Evolutionary conservation across 2,113 vertebrate genomes (phyloP).

Genomic region (Crypturellus undulatus): DNA sequence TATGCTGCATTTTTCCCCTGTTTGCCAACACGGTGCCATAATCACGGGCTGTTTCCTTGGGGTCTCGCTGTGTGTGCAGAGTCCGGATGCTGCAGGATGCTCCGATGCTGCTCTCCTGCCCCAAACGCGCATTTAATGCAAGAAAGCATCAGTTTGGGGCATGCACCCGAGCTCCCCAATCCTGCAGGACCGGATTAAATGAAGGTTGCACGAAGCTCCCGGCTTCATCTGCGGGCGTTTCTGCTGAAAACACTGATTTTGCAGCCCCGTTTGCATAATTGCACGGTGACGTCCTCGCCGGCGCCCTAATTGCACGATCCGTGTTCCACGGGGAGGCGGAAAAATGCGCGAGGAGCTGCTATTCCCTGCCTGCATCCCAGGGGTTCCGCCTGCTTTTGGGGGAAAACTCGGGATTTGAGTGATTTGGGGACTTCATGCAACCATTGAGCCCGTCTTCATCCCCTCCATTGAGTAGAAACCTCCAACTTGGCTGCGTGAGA

Average conservation of each 20-base stretch:
- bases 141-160: slow-evolving; percentile 3
- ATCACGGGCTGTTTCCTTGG: neutral
- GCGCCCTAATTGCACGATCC: neutral
- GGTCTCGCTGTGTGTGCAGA: rapidly evolving
- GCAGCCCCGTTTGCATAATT: slow-evolving; percentile 63
- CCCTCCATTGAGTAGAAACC: neutral
- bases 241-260: slow-evolving; percentile 65
- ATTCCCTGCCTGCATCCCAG: neutral
- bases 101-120: neutral
- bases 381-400: neutral
- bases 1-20: rapidly evolving
- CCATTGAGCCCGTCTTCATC: neutral
- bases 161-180: slow-evolving; percentile 13
- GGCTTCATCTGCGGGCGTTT: slow-evolving; percentile 52
- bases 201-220: slow-evolving; percentile 42
- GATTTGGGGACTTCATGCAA: neutral
- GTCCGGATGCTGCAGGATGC: neutral
- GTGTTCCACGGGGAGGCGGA: neutral
- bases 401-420: neutral
- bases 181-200: slow-evolving; percentile 55
- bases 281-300: neutral
- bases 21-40: neutral
- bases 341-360: neutral
- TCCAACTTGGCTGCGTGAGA: no score
- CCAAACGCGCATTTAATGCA: neutral